phyloP scores from a whole-genome alignment of 2,113 vertebrate species.

The Pipa parva region DNA sequence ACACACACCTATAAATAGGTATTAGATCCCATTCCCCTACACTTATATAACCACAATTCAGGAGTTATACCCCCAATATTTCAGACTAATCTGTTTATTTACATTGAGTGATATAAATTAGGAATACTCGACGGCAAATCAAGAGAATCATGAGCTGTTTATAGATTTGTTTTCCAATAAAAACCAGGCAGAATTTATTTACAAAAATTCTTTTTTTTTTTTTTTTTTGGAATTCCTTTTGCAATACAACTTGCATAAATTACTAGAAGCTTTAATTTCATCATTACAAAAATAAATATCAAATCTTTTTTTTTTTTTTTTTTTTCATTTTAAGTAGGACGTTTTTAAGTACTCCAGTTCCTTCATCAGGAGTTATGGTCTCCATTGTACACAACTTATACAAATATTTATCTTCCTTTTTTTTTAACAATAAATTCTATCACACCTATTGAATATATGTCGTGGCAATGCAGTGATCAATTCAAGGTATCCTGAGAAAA shows the following conservation, averaged over 20 bases:
- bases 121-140: constrained; percentile 91
- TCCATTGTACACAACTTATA: constrained; percentile 80
- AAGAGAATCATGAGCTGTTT: constrained; percentile 81
- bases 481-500: constrained; percentile 94
- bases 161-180: constrained; percentile 84
- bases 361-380: constrained; percentile 74
- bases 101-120: constrained; percentile 99
- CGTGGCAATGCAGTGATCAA: constrained; percentile 90
- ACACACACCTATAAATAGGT: too few species aligned
- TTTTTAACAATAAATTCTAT: constrained; percentile 72
- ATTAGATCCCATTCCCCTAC: too few species aligned
- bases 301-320: constrained; percentile 79
- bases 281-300: constrained; percentile 99
- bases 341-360: constrained; percentile 88
- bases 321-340: constrained; percentile 54
- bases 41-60: too few species aligned
- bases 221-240: constrained; percentile 81
- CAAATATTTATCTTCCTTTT: constrained; percentile 66
- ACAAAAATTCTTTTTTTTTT: constrained; percentile 87
- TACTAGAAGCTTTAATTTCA: constrained; percentile 86
- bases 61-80: too few species aligned
- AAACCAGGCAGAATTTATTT: constrained; percentile 95
- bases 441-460: constrained; percentile 81
- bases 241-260: constrained; percentile 99
- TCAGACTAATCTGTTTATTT: constrained; percentile 89